Evolutionary conservation across 64 coral and sea anemone genomes (phyloP), one percentile per base, ranked within the genome.

Genomic region (Montipora foliosa): DNA sequence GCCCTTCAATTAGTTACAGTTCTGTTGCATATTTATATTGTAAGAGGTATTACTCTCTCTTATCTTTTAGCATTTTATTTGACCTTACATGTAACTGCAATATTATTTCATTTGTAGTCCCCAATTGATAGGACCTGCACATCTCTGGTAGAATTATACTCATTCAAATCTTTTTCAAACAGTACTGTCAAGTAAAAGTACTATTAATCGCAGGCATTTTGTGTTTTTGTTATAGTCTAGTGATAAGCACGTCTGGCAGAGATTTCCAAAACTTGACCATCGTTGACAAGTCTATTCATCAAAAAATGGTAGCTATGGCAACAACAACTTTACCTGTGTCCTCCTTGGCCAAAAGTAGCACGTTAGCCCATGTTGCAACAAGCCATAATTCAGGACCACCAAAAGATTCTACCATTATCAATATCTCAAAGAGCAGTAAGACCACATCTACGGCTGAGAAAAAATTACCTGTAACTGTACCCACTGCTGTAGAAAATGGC

Each of bases 221-320:
- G 20, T 67, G 37, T 8, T 68, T 11, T 37, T 12, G 16, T 67
- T 46, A 19, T 44, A 84, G 81, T 0, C 67, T 84, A 46, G 14
- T n/a, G 14, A 69, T 84, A 45, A n/a, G 46, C 2, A 84, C 49
- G 44, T 68, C 19, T 84, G 81, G 81, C 15, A 67, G 44, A 17
- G 81, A 84, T 48, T 84, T 84, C 17, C 15, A 46, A 45, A 21
- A 84, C 81, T n/a, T 84, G 62, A 84, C 44, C 14, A 69, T 84
- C 4, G 37, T 49, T 12, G 61, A 84, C 25, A 44, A 15, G 11
- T 12, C 22, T 17, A 2, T 12, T 13, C 4, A 16, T 9, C 37
- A 5, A 19, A 15, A 1, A 68, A 15, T 44, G 6, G 81, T 14
- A 6, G 37, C 44, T 16, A 6, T 16, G 14, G 5, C 68, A n/a